Percentiles rank a stretch among this genome's conserved stretches.
phyloP scores from a whole-genome alignment of 2,113 vertebrate species.

The Harpagus bidentatus region DNA sequence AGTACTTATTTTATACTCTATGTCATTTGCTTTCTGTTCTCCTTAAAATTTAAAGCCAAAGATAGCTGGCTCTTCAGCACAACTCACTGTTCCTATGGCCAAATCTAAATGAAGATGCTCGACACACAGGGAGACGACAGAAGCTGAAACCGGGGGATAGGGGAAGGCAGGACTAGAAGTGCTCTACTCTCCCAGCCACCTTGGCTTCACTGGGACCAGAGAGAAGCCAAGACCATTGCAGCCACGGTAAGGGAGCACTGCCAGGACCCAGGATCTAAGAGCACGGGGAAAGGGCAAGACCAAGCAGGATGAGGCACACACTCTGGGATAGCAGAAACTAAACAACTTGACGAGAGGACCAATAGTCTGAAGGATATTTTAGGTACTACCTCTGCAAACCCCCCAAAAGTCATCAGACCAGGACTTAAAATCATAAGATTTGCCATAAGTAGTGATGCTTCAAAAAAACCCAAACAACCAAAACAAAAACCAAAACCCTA shows the following conservation, averaged over 20 bases:
- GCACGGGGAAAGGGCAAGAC: not conserved
- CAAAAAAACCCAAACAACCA: not conserved
- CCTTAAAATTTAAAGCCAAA: not conserved
- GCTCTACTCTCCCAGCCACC: not conserved
- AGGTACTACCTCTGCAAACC: not conserved
- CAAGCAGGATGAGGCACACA: not conserved
- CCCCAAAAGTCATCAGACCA: not conserved
- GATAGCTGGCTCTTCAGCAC: not conserved
- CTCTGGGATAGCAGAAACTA: not conserved
- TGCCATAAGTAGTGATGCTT: not conserved
- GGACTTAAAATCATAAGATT: not conserved
- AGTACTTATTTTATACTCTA: not conserved
- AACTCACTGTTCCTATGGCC: not conserved
- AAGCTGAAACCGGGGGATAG: not conserved
- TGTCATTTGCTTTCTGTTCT: not conserved
- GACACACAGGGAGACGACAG: accelerated
- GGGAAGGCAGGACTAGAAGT: not conserved
- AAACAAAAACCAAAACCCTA: not conserved
- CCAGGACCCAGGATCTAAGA: not conserved
- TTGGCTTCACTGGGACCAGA: not conserved
- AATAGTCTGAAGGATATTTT: not conserved
- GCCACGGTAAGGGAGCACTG: not conserved
- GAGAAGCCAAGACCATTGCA: not conserved
- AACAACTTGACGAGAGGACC: not conserved
- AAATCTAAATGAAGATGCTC: not conserved